A percentile compares a stretch with the other conserved stretches of the same genome.
phyloP scores from a whole-genome alignment of 2,888 invertebrate species.

The Coecobrya sp. region DNA sequence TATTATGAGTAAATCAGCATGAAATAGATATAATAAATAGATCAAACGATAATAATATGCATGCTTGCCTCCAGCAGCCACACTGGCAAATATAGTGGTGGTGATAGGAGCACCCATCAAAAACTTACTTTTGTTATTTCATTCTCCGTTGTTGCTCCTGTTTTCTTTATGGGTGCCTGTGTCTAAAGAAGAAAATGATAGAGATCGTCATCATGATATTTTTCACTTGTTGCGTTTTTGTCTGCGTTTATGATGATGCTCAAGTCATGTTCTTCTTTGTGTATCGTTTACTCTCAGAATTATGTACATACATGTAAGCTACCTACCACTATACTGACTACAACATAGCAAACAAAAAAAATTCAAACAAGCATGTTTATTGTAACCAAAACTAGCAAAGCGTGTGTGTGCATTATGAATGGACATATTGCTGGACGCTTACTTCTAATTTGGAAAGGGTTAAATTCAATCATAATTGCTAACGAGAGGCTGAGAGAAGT shows the following conservation, averaged over 20 bases:
- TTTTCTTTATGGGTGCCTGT: background rate
- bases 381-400: too few species aligned
- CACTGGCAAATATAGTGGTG: background rate
- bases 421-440: background rate
- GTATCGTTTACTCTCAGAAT: background rate
- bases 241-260: background rate
- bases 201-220: background rate
- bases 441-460: constrained; percentile 2
- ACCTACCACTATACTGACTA: background rate
- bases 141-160: constrained; percentile 11
- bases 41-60: background rate
- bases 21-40: background rate
- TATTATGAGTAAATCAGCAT: background rate
- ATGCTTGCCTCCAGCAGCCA: background rate
- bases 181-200: background rate
- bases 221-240: constrained; percentile 41
- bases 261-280: background rate
- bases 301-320: background rate
- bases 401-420: background rate
- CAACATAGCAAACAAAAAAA: background rate
- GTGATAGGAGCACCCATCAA: constrained; percentile 7
- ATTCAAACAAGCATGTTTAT: background rate
- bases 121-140: background rate
- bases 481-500: background rate
- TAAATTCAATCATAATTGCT: constrained; percentile 47